These are phyloP conservation scores for Diarsia rubi DNA, from an alignment of 2,888 invertebrate species.

Conservation along the genomic window DNA sequence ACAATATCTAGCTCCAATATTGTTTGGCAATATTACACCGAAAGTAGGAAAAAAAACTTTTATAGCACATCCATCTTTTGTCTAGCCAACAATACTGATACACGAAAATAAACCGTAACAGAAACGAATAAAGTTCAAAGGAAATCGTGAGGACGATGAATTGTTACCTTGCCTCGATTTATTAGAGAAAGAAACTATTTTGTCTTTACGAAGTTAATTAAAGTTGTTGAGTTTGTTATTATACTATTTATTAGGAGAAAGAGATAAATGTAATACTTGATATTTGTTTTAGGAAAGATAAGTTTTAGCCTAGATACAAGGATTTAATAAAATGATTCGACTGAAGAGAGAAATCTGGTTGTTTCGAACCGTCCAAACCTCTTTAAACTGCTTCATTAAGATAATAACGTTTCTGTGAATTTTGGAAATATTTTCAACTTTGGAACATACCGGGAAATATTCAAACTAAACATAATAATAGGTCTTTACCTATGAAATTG, in stretches of 20 bases:
- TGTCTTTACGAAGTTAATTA: conserved; percentile 56
- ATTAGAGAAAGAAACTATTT: conserved; percentile 47
- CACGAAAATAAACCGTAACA: conserved; percentile 29
- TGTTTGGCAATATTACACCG: conserved; percentile 59
- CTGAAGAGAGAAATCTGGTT: not conserved
- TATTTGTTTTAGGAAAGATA: conserved; percentile 13
- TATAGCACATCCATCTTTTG: conserved; percentile 61
- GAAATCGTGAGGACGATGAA: not conserved
- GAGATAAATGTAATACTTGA: not conserved
- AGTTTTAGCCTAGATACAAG: too few relatives aligned
- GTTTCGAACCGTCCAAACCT: not conserved
- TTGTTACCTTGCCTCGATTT: conserved; percentile 48
- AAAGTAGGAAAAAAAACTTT: conserved; percentile 53
- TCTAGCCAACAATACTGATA: not conserved
- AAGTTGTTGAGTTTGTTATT: conserved; percentile 49
- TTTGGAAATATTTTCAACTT: not conserved
- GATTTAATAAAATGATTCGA: too few relatives aligned
- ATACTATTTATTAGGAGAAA: conserved; percentile 33
- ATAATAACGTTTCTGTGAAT: not conserved
- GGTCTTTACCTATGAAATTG: too few relatives aligned
- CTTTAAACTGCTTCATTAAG: not conserved
- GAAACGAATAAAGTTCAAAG: conserved; percentile 14
- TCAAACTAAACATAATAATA: too few relatives aligned
- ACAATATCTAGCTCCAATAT: conserved; percentile 64
- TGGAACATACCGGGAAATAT: not conserved